Conservation (phyloP, 2,888 invertebrate species). For the Ryuthela nishihirai region DNA sequence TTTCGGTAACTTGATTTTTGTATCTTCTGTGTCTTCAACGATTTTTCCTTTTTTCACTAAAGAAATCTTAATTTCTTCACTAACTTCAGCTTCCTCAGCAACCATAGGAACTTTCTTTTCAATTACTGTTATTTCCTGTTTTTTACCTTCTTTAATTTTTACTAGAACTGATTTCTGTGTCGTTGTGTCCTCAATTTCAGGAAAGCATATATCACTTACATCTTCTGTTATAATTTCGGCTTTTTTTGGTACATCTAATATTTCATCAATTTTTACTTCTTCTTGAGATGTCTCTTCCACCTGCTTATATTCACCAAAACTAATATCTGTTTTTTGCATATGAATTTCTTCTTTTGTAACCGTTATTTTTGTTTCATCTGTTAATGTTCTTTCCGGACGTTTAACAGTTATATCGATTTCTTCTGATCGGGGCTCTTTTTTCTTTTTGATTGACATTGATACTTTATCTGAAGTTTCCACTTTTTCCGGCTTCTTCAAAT, state of each 20-base stretch:
- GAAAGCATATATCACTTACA: neutral
- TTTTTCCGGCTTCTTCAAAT: slow-evolving; percentile 1
- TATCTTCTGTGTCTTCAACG: slow-evolving; percentile 12
- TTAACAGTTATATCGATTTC: neutral
- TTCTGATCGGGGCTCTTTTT: neutral
- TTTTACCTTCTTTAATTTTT: slow-evolving; percentile 5
- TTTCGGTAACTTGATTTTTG: slow-evolving; percentile 12
- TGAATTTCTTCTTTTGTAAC: neutral
- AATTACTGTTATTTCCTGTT: slow-evolving; percentile 1
- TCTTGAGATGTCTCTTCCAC: neutral
- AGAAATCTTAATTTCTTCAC: no score
- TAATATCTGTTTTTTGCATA: neutral
- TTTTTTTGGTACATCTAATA: slow-evolving; percentile 3
- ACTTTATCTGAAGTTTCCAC: slow-evolving; percentile 4
- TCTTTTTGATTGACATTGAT: no score
- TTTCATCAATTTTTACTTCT: no score
- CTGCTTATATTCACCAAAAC: slow-evolving; percentile 4
- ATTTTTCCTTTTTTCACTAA: no score
- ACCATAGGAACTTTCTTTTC: neutral
- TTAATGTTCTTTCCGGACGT: slow-evolving; percentile 8
- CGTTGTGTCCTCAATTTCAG: neutral
- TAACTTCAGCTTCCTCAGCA: no score
- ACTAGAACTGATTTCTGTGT: neutral
- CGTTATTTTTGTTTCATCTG: slow-evolving; percentile 2
- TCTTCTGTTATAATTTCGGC: slow-evolving; percentile 8